Evolutionary conservation across 2,797 vertebrate genomes (phyloP).

Genomic region (Bradypus variegatus): DNA sequence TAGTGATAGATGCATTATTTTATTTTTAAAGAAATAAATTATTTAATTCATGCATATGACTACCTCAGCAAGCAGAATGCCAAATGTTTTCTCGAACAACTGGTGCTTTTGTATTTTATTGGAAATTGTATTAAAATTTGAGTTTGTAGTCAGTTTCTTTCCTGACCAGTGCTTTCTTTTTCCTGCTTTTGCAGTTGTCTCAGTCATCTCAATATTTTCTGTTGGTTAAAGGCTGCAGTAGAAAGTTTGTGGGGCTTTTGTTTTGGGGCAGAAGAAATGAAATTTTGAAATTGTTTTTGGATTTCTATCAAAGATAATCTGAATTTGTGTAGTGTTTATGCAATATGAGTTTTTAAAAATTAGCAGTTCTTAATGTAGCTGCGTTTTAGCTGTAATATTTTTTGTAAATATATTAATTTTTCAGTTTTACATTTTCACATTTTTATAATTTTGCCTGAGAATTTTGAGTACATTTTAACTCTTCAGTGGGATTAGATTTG

Average conservation of each 20-base stretch:
- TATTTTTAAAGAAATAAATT: not conserved
- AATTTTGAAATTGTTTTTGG: conserved; percentile 4
- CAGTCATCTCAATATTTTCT: not conserved
- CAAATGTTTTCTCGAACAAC: not conserved
- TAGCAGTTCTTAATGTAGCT: not conserved
- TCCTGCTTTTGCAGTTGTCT: not conserved
- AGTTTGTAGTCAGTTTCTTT: not conserved
- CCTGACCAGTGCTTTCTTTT: not conserved
- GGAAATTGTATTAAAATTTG: not conserved
- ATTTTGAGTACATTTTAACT: conserved; percentile 30
- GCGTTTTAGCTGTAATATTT: not conserved
- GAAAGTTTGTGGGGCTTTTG: conserved; percentile 6
- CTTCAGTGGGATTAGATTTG: conserved; percentile 4
- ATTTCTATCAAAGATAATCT: not conserved
- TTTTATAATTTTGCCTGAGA: not conserved
- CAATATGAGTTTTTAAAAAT: not conserved
- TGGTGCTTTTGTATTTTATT: conserved; percentile 21
- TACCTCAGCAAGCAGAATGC: not conserved
- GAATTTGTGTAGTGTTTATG: not conserved
- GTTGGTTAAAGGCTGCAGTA: not conserved
- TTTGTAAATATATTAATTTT: not conserved
- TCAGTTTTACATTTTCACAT: not conserved
- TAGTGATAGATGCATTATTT: not conserved
- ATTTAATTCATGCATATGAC: not conserved
- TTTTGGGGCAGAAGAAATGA: not conserved